Conservation (phyloP, 2,797 vertebrate species). For the Spinus pinus region DNA sequence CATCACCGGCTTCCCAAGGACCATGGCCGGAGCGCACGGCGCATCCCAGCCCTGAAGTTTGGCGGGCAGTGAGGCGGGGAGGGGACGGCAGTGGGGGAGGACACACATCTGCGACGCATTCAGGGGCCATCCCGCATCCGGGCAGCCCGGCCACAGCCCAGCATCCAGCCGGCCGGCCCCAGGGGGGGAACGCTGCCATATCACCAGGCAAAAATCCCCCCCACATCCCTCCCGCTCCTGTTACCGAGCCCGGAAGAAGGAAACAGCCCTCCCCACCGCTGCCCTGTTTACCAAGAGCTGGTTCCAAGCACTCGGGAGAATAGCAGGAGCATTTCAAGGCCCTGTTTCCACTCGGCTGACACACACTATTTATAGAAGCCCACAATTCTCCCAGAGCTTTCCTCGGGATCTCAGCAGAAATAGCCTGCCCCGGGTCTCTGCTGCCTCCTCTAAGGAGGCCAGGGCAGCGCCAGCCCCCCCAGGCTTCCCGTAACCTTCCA, state of each 20-base stretch:
- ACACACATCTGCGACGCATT: conserved; percentile 24
- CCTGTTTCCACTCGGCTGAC: conserved; percentile 71
- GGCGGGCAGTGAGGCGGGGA: background rate
- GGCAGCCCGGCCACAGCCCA: background rate
- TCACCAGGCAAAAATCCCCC: background rate
- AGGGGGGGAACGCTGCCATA: background rate
- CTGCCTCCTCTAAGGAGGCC: conserved; percentile 60
- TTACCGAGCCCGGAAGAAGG: conserved; percentile 55
- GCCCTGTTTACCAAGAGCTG: conserved; percentile 69
- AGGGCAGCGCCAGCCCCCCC: background rate
- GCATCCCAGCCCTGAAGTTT: background rate
- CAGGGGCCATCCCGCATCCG: conserved; percentile 17
- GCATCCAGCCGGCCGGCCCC: background rate
- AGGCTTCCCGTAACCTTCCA: conserved; percentile 52
- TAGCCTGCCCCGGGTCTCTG: conserved; percentile 62
- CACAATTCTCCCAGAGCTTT: conserved; percentile 74
- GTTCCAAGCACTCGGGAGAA: conserved; percentile 64
- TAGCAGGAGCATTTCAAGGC: conserved; percentile 67
- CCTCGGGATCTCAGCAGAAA: conserved; percentile 73
- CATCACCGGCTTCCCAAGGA: background rate
- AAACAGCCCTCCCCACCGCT: conserved; percentile 54
- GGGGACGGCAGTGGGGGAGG: background rate
- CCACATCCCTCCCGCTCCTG: background rate
- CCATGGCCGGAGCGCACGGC: accelerated
- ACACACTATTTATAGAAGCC: conserved; percentile 73